These are phyloP conservation scores for Malaclemys terrapin DNA, from an alignment of 2,113 vertebrate genomes.

Conservation along the genomic window DNA sequence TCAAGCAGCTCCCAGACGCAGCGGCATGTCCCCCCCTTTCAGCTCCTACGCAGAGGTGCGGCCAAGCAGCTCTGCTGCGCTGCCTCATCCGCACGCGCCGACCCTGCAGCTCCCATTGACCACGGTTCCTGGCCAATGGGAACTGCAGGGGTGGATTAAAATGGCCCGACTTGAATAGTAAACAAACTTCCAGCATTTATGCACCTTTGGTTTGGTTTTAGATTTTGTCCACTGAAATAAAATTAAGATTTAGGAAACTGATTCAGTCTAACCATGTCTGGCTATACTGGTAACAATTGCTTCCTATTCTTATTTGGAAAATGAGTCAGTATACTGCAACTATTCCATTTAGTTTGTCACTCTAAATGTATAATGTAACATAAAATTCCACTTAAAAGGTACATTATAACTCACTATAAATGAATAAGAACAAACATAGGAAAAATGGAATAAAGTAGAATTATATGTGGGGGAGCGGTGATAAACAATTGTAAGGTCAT, in stretches of 20 bases:
- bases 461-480: not conserved
- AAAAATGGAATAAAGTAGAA: not conserved
- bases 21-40: no score
- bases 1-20: no score
- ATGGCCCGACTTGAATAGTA: not conserved
- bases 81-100: no score
- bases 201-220: not conserved
- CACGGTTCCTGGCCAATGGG: no score
- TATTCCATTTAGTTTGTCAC: not conserved
- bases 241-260: not conserved
- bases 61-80: no score
- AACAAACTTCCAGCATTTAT: not conserved
- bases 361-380: not conserved
- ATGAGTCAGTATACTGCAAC: not conserved
- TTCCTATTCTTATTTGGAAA: constrained; percentile 9
- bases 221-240: not conserved
- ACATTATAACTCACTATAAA: not conserved
- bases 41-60: no score
- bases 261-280: not conserved
- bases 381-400: not conserved
- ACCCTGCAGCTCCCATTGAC: no score
- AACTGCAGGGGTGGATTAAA: no score
- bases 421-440: not conserved
- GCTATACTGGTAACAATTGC: not conserved
- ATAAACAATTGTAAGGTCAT: not conserved